Evolutionary conservation across 2,888 invertebrate species (phyloP), one percentile per base, ranked within the genome.

Genomic region (Ommatoiulus sabulosus): DNA sequence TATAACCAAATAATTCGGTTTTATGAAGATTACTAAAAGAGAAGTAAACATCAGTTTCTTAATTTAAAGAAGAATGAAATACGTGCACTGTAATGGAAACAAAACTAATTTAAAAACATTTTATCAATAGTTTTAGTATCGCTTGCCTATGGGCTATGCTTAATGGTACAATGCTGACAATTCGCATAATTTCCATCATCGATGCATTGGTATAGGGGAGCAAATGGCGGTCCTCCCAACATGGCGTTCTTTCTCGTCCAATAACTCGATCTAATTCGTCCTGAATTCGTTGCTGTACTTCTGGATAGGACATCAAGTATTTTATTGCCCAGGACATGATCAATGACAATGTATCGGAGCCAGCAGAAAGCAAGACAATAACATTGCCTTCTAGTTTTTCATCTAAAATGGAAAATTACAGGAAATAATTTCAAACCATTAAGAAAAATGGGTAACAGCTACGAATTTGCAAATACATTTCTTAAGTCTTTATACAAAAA

Each of bases 311-410:
- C 85, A 85, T 85, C 85, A 85, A 20, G 10, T 85, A 85, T 44
- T 44, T 85, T 10, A 85, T 35, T 85, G 85, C 85, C 85, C 85
- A 85, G 17, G 44, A 17, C 85, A 85, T 85, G 2, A 44, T 85
- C 17, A 85, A 20, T 44, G 5, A 12, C 85, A 85, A 85, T 17
- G 85, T 44, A 46, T 85, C 85, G 5, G 85, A 85, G 44, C 85
- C 85, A 44, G 85, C 85, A n/a, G 44, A 43, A 44, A 85, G 44
- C 17, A 85, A 46, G 7, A 44, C 85, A 85, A 85, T 20, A 24
- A 85, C 46, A 15, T 85, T 85, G 17, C 85, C 85, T 20, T 85
- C 85, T 44, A 85, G 85, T 85, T 46, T 85, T 7, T 85, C 85
- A 85, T 85, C 85, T 85, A 10, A 24, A 72, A 72, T 20, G 10